phyloP scores from a whole-genome alignment of 1,140 invertebrate genomes.

The Drosophila navojoa region DNA sequence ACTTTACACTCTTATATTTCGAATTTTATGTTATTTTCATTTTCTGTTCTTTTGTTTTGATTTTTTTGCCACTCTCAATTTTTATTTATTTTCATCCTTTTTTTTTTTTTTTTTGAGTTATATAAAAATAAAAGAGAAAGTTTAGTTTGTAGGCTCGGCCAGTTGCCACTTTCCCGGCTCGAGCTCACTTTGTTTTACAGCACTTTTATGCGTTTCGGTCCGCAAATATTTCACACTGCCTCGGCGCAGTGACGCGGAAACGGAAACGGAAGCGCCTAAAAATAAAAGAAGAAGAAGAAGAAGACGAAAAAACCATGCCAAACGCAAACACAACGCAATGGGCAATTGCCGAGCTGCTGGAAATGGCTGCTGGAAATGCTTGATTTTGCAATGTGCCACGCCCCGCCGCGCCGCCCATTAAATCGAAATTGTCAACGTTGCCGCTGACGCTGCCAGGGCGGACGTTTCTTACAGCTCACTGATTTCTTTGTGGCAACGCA shows the following conservation, averaged over 20 bases:
- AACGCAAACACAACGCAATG: not conserved
- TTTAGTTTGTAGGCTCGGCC: constrained; percentile 12
- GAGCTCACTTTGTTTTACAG: constrained; percentile 65
- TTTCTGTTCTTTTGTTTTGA: not conserved
- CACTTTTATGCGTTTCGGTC: constrained; percentile 54
- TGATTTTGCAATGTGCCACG: constrained; percentile 7
- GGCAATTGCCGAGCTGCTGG: constrained; percentile 6
- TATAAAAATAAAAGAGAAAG: not conserved
- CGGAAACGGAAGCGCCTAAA: constrained; percentile 40
- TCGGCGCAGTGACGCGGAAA: constrained; percentile 52
- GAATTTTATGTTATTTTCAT: not conserved
- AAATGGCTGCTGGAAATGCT: constrained; percentile 9
- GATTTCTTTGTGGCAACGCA: constrained; percentile 64
- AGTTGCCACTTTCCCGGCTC: constrained; percentile 5
- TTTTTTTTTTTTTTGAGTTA: not conserved
- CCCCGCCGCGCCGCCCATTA: not conserved
- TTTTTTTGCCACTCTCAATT: constrained; percentile 9
- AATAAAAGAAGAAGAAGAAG: not conserved
- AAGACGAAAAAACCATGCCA: no score
- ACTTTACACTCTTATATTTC: not conserved
- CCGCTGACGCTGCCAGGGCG: constrained; percentile 34
- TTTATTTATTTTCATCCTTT: not conserved
- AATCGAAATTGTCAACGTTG: constrained; percentile 47
- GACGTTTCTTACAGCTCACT: constrained; percentile 57
- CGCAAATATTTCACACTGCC: constrained; percentile 54